Evolutionary conservation across 2,888 invertebrate species (phyloP).

Genomic region (Limnephilus marmoratus): DNA sequence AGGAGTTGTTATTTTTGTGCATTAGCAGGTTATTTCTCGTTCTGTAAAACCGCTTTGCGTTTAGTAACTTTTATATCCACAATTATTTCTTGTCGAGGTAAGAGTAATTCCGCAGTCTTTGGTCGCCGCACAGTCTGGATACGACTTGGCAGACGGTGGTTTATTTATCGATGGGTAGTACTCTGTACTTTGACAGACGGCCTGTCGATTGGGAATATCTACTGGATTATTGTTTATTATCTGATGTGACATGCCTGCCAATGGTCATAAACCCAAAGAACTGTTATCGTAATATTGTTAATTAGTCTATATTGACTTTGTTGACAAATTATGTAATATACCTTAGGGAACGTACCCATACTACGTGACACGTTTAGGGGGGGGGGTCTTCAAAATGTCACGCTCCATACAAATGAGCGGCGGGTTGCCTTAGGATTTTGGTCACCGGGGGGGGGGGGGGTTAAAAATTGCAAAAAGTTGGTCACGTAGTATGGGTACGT

Average conservation of each 20-base stretch:
- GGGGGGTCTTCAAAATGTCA: no score
- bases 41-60: not conserved
- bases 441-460: no score
- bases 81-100: not conserved
- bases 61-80: not conserved
- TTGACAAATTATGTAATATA: not conserved
- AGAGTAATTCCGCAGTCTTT: not conserved
- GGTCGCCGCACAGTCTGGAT: constrained; percentile 30
- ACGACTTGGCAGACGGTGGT: not conserved
- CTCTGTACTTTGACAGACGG: not conserved
- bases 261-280: not conserved
- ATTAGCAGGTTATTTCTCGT: not conserved
- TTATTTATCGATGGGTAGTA: not conserved
- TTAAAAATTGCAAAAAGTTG: no score
- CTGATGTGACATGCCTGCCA: not conserved
- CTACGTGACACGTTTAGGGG: no score
- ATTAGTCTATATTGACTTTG: not conserved
- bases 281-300: not conserved
- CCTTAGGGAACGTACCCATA: no score
- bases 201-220: constrained; percentile 5
- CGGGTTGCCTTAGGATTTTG: no score
- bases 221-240: no score
- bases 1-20: not conserved
- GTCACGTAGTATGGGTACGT: no score
- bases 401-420: no score